Percentiles rank a stretch among this genome's conserved stretches.
These are phyloP conservation scores for Panthera leo DNA, from an alignment of 2,113 vertebrate genomes.

Conservation along the genomic window DNA sequence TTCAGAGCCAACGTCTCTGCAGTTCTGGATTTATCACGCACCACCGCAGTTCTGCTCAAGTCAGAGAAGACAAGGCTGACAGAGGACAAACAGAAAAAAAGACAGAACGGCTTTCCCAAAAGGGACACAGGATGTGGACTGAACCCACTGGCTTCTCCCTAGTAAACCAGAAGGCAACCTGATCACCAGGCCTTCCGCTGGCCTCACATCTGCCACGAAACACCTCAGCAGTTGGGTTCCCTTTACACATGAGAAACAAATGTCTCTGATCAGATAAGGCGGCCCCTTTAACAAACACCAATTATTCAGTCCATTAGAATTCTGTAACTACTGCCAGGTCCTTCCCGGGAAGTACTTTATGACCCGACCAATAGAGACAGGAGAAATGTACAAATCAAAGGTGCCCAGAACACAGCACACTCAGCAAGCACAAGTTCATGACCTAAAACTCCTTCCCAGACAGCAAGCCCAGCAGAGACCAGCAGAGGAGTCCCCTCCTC, in stretches of 20 bases:
- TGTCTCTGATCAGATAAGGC: background rate
- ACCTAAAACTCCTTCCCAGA: constrained; percentile 16
- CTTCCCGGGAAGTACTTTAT: constrained; percentile 53
- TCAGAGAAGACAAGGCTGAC: background rate
- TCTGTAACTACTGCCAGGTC: background rate
- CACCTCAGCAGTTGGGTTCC: background rate
- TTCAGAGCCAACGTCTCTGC: no score
- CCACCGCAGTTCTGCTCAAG: background rate
- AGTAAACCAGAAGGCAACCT: background rate
- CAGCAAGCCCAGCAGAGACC: background rate
- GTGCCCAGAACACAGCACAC: constrained; percentile 32
- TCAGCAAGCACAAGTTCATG: constrained; percentile 18
- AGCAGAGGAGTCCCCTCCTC: accelerated
- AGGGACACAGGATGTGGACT: background rate
- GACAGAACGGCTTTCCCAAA: background rate
- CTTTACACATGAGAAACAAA: constrained; percentile 27
- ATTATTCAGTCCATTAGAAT: constrained; percentile 63
- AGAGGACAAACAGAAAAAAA: background rate
- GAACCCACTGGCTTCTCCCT: background rate
- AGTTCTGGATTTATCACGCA: background rate
- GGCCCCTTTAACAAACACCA: background rate
- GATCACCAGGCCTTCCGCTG: background rate
- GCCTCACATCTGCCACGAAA: background rate
- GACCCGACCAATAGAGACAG: constrained; percentile 25
- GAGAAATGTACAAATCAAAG: constrained; percentile 34